A percentile compares a stretch with the other conserved stretches of the same genome.
phyloP scores from a whole-genome alignment of 1,140 invertebrate genomes.

The Pygmarrhopalites habei region DNA sequence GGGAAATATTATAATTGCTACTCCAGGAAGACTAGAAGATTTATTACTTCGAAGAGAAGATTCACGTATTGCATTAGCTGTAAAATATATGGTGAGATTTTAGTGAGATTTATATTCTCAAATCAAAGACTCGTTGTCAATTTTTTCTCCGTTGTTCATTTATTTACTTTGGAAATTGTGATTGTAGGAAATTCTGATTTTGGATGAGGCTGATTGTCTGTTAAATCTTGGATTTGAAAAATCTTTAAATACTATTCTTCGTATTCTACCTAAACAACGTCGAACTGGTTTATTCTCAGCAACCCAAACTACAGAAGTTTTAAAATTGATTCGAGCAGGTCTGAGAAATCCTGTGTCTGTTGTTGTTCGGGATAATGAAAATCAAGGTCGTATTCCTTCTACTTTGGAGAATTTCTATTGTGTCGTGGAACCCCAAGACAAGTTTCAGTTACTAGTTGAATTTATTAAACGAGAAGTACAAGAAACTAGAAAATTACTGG shows the following conservation, averaged over 20 bases:
- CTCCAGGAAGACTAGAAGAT: slow-evolving; percentile 86
- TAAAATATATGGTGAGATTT: slow-evolving; percentile 61
- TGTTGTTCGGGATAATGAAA: slow-evolving; percentile 74
- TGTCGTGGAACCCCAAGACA: slow-evolving; percentile 65
- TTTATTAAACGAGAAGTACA: slow-evolving; percentile 65
- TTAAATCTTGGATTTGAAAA: slow-evolving; percentile 85
- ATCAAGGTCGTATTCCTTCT: slow-evolving; percentile 57
- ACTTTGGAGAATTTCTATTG: slow-evolving; percentile 78
- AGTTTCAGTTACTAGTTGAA: slow-evolving; percentile 63
- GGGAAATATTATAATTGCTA: slow-evolving; percentile 80
- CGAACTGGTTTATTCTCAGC: slow-evolving; percentile 96
- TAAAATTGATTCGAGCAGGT: slow-evolving; percentile 84
- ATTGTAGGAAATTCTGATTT: slow-evolving; percentile 74
- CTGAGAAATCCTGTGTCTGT: slow-evolving; percentile 89
- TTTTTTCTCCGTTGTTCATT: background rate
- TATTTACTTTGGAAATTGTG: background rate
- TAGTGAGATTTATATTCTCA: background rate
- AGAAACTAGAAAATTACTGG: slow-evolving; percentile 68
- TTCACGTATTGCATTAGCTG: slow-evolving; percentile 49
- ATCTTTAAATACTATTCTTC: slow-evolving; percentile 81
- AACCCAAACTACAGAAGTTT: slow-evolving; percentile 92
- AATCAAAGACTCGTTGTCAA: no score
- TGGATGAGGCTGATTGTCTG: slow-evolving; percentile 95
- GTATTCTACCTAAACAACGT: slow-evolving; percentile 83
- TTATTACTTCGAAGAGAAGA: slow-evolving; percentile 58